These are phyloP conservation scores for Arenaria interpres DNA, from an alignment of 2,113 vertebrate genomes.

Conservation along the genomic window DNA sequence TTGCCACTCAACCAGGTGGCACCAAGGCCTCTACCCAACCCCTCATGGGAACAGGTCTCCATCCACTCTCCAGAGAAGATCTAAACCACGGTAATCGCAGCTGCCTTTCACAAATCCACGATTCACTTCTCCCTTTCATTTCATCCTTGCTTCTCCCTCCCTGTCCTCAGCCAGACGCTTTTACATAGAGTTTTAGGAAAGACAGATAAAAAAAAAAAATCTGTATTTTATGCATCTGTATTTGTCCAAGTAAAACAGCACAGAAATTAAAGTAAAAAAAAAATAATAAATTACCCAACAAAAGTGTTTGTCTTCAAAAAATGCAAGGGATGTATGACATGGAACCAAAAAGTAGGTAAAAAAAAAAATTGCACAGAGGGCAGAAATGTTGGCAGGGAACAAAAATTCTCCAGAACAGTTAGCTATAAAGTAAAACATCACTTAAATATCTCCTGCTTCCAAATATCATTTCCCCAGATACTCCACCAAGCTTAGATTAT, in stretches of 20 bases:
- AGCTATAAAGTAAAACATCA: not conserved
- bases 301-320: not conserved
- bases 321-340: not conserved
- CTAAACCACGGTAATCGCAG: not conserved
- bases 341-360: not conserved
- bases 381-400: not conserved
- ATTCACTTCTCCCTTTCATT: not conserved
- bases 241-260: not conserved
- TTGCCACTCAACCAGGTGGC: not conserved
- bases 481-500: not conserved
- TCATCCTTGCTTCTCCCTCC: not conserved
- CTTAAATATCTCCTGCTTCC: not conserved
- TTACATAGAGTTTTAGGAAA: not conserved
- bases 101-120: not conserved
- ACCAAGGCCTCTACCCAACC: not conserved
- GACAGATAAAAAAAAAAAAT: not conserved
- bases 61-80: not conserved
- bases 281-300: not conserved
- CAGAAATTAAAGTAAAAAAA: not conserved
- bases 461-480: not conserved
- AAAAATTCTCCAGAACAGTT: not conserved
- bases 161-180: not conserved
- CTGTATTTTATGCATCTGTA: not conserved
- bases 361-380: not conserved
- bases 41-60: not conserved